Conservation (phyloP, 2,113 vertebrate genomes). For the Serinus canaria region DNA sequence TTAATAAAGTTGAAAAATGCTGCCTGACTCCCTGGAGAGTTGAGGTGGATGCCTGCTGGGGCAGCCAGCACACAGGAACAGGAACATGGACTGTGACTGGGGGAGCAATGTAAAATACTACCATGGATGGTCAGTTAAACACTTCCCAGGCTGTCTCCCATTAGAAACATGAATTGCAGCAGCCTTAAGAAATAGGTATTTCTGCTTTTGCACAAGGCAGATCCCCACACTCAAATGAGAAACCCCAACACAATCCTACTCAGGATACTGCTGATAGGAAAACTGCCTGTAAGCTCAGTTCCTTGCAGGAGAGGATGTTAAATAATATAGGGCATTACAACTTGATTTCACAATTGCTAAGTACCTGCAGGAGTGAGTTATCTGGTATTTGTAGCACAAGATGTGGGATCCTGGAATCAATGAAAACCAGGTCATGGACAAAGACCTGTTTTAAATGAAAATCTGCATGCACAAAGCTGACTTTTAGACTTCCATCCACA, state of each 20-base stretch:
- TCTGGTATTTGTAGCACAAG: neutral
- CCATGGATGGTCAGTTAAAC: neutral
- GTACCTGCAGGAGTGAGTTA: neutral
- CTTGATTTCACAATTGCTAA: neutral
- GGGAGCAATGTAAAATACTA: neutral
- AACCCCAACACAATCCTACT: neutral
- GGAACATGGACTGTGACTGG: rapidly evolving
- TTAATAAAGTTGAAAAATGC: neutral
- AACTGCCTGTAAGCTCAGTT: neutral
- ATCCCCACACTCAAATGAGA: neutral
- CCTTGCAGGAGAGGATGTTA: neutral
- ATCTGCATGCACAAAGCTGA: rapidly evolving
- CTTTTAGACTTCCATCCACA: neutral
- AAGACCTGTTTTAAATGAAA: neutral
- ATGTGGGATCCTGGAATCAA: neutral
- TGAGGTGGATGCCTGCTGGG: neutral
- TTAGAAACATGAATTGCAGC: neutral
- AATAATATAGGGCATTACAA: neutral
- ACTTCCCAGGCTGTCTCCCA: neutral
- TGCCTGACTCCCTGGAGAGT: neutral
- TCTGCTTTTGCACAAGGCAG: neutral
- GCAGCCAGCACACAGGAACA: neutral
- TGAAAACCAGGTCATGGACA: neutral
- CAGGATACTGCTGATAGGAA: neutral
- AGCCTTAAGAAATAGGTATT: neutral